These are phyloP conservation scores for Protophormia terraenovae DNA, from an alignment of 2,888 invertebrate species.

Conservation along the genomic window DNA sequence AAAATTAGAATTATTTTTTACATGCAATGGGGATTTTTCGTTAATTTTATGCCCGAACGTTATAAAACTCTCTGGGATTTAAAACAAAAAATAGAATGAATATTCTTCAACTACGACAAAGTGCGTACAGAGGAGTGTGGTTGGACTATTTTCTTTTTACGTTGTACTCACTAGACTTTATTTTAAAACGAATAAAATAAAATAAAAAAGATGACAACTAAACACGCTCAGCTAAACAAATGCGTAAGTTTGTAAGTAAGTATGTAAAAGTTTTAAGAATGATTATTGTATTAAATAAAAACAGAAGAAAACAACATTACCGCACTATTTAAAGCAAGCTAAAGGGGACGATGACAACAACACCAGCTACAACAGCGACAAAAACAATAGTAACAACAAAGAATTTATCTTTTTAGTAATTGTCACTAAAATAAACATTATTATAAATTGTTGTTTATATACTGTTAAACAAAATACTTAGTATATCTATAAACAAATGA, in stretches of 20 bases:
- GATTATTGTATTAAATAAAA: conserved; percentile 25
- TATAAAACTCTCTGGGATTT: conserved; percentile 55
- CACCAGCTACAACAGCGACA: background rate
- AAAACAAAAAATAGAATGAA: conserved; percentile 11
- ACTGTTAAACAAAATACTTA: background rate
- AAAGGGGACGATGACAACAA: conserved; percentile 36
- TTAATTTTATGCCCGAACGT: conserved; percentile 40
- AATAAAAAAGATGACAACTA: conserved; percentile 48
- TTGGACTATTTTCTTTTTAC: background rate
- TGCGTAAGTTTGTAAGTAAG: background rate
- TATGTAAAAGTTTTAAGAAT: conserved; percentile 31
- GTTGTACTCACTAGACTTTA: conserved; percentile 3
- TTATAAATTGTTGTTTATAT: background rate
- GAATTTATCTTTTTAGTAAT: conserved; percentile 11
- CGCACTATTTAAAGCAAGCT: conserved; percentile 26
- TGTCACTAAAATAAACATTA: conserved; percentile 36
- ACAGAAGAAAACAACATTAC: conserved; percentile 2
- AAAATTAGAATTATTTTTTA: conserved; percentile 44
- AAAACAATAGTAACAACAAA: background rate
- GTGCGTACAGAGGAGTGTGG: conserved; percentile 30
- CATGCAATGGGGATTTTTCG: conserved; percentile 56
- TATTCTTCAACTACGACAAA: background rate
- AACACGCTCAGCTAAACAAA: conserved; percentile 23
- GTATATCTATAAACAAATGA: background rate
- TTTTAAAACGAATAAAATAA: conserved; percentile 7